phyloP scores from a whole-genome alignment of 2,888 invertebrate species.

The Epicampocera succincta region DNA sequence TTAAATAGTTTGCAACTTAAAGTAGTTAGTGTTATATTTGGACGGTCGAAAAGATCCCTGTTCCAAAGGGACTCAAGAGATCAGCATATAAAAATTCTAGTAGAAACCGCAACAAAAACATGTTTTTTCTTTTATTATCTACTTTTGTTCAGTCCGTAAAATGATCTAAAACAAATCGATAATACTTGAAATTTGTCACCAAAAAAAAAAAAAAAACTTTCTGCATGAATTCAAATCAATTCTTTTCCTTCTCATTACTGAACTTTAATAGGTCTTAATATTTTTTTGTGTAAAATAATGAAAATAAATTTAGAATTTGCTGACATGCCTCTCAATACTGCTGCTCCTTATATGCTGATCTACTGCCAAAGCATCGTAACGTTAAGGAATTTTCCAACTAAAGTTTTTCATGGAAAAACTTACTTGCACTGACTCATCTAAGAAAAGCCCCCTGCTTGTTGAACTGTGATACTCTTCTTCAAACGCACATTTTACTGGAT shows the following conservation, averaged over 20 bases:
- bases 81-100: constrained; percentile 36
- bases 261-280: constrained; percentile 51
- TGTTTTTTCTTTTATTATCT: too few relatives aligned
- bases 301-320: constrained; percentile 60
- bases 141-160: too few relatives aligned
- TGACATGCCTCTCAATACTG: constrained; percentile 61
- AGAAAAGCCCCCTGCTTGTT: constrained; percentile 30
- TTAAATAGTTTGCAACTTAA: neutral
- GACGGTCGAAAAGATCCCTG: neutral
- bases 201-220: constrained; percentile 4
- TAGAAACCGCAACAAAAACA: neutral
- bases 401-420: constrained; percentile 18
- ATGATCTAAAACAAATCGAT: too few relatives aligned
- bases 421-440: constrained; percentile 5
- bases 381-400: constrained; percentile 51
- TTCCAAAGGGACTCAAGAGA: neutral
- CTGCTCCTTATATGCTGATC: constrained; percentile 58
- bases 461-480: constrained; percentile 49
- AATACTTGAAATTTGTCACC: neutral
- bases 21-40: constrained; percentile 10
- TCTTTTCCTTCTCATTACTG: constrained; percentile 12
- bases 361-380: constrained; percentile 55
- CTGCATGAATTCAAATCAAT: constrained; percentile 44
- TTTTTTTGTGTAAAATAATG: neutral
- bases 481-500: constrained; percentile 47